These are phyloP conservation scores for Clarias platycephalus DNA, from an alignment of 2,797 vertebrate genomes.

Conservation along the genomic window DNA sequence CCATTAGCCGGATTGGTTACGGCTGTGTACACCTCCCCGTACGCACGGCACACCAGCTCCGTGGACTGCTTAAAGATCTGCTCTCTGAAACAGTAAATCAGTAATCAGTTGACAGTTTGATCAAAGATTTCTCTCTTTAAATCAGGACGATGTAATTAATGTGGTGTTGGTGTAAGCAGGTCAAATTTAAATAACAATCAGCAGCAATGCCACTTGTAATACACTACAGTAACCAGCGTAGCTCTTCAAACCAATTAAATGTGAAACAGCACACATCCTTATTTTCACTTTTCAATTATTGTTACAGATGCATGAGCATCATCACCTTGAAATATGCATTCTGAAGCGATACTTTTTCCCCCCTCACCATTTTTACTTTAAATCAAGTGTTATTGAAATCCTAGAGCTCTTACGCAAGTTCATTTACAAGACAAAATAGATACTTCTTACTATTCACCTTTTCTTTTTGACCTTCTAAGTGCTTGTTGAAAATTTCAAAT, in stretches of 20 bases:
- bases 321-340: not conserved
- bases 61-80: slow-evolving; percentile 93
- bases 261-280: not conserved
- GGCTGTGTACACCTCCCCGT: slow-evolving; percentile 84
- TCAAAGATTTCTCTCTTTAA: not conserved
- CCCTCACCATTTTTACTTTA: not conserved
- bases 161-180: not conserved
- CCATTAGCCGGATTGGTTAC: slow-evolving; percentile 80
- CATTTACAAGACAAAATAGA: slow-evolving; percentile 27
- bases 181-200: not conserved
- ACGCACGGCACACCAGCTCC: slow-evolving; percentile 91
- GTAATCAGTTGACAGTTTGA: not conserved
- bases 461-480: slow-evolving; percentile 20
- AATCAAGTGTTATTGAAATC: not conserved
- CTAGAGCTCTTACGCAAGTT: not conserved
- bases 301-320: not conserved
- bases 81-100: slow-evolving; percentile 74
- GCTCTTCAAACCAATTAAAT: not conserved
- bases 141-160: not conserved
- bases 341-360: not conserved
- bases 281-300: not conserved
- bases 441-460: slow-evolving; percentile 10
- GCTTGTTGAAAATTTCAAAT: slow-evolving; percentile 24
- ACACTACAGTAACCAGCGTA: not conserved
- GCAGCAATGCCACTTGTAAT: not conserved